Evolutionary conservation across 2,113 vertebrate genomes (phyloP), one percentile per base, ranked within the genome.

Genomic region (Tyrannus savana): DNA sequence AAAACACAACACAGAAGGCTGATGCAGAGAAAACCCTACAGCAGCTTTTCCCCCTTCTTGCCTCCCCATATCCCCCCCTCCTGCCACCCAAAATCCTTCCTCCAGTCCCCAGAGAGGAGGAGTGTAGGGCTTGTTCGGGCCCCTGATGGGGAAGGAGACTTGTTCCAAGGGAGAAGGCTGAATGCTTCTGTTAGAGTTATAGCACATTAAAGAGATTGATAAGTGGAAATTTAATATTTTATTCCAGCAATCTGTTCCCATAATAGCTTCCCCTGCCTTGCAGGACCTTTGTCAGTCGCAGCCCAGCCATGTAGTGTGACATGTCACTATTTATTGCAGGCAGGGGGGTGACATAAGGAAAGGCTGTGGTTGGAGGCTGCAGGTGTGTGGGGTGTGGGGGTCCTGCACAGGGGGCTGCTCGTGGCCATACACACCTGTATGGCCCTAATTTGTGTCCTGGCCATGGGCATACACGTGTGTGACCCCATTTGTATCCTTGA

Each of bases 211-310:
- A 62, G 62, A 97, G 96, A 97, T 55, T 89, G 96, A 95, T 97
- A 96, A 97, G 95, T 97, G 84, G 94, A 94, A 97, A 97, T 98
- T 96, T 97, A 97, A 97, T 97, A 97, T 97, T 98, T 98, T 92
- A 97, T 98, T 96, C 96, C 86, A 52, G 81, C 96, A 95, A 91
- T 96, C 96, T 93, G 24, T 97, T 96, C 83, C 47, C 87, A 59
- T 96, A 98, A 97, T 97, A 95, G 97, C 96, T 95, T 97, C 92
- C 92, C 93, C 95, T 85, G 94, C 96, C 75, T 97, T 96, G 91
- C 97, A 95, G 97, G 96, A 96, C 93, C 84, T 95, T 94, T 96
- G 95, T 96, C 92, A 91, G 86, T 68, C 0, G 9, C 77, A 90
- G 86, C 49, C 86, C 71, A 94, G 90, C 91, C 93, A 31, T 53